Percentiles rank a stretch among this genome's conserved stretches.
Evolutionary conservation across 1,140 invertebrate genomes (phyloP).

Genomic region (Drosophila novamexicana): DNA sequence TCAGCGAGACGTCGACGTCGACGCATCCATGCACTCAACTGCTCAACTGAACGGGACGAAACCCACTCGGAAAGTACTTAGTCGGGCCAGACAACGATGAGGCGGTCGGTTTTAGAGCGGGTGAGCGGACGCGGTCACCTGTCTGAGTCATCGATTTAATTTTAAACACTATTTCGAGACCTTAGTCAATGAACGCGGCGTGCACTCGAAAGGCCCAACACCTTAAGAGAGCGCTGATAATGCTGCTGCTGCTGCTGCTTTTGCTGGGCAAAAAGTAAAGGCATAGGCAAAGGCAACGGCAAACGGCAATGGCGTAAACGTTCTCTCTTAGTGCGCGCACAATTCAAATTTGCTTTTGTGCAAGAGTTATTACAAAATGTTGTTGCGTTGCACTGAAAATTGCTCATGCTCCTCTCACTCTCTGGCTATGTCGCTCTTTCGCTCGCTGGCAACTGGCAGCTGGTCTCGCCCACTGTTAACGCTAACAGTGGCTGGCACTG

Average conservation of each 20-base stretch:
- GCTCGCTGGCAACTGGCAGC: not conserved
- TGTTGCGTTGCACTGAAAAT: slow-evolving; percentile 17
- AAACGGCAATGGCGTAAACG: not conserved
- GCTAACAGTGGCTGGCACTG: slow-evolving; percentile 17
- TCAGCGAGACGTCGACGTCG: slow-evolving; percentile 20
- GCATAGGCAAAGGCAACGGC: not conserved
- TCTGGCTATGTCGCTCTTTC: not conserved
- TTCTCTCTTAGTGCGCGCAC: not conserved
- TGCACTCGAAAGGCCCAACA: slow-evolving; percentile 8
- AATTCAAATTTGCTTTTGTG: not conserved
- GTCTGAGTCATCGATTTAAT: slow-evolving; percentile 60
- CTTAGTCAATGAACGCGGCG: slow-evolving; percentile 50
- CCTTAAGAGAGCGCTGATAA: slow-evolving; percentile 18
- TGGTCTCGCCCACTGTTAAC: slow-evolving; percentile 13
- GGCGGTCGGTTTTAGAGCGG: not conserved
- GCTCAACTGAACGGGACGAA: slow-evolving; percentile 5
- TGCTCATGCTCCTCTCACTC: not conserved
- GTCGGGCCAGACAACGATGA: slow-evolving; percentile 8
- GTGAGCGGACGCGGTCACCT: slow-evolving; percentile 40
- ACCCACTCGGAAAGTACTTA: slow-evolving; percentile 25
- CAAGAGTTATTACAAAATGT: slow-evolving; percentile 15
- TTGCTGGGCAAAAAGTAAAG: not conserved
- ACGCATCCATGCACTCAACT: slow-evolving; percentile 27
- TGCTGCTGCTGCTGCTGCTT: not conserved
- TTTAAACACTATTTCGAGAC: slow-evolving; percentile 57